Evolutionary conservation across 2,888 invertebrate genomes (phyloP).

Genomic region (Galerucella calmariensis): DNA sequence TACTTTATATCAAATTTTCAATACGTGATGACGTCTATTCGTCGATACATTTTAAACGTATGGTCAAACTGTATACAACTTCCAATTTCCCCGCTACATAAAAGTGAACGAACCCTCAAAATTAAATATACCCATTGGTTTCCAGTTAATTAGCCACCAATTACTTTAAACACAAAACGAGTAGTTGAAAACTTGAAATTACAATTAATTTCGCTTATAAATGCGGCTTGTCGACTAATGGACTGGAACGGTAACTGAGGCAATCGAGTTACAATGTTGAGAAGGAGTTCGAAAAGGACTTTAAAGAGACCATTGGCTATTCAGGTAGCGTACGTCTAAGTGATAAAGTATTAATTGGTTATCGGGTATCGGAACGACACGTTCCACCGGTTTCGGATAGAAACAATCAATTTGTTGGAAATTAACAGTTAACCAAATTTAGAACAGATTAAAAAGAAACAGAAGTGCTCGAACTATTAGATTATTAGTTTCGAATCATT

Average conservation of each 20-base stretch:
- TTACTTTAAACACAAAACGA: constrained; percentile 19
- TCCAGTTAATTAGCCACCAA: constrained; percentile 9
- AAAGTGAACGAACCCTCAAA: constrained; percentile 3
- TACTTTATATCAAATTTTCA: too few relatives aligned
- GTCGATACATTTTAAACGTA: background rate
- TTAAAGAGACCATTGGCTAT: constrained; percentile 39
- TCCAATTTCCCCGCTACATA: constrained; percentile 3
- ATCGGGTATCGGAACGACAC: constrained; percentile 30
- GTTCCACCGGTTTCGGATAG: constrained; percentile 10
- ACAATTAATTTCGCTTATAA: constrained; percentile 37
- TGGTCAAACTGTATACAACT: background rate
- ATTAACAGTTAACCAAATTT: constrained; percentile 1
- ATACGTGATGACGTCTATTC: background rate
- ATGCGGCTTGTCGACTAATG: constrained; percentile 35
- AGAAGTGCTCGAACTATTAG: too few relatives aligned
- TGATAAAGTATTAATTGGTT: constrained; percentile 46
- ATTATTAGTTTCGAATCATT: too few relatives aligned
- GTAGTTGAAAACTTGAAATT: constrained; percentile 27
- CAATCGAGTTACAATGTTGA: constrained; percentile 40
- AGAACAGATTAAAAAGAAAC: background rate
- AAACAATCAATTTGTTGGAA: constrained; percentile 7
- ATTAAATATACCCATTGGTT: constrained; percentile 14
- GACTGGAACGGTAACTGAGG: constrained; percentile 29
- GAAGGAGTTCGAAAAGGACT: constrained; percentile 33
- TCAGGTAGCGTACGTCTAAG: constrained; percentile 42